Evolutionary conservation across 2,113 vertebrate genomes (phyloP).

Genomic region (Xenopus borealis): DNA sequence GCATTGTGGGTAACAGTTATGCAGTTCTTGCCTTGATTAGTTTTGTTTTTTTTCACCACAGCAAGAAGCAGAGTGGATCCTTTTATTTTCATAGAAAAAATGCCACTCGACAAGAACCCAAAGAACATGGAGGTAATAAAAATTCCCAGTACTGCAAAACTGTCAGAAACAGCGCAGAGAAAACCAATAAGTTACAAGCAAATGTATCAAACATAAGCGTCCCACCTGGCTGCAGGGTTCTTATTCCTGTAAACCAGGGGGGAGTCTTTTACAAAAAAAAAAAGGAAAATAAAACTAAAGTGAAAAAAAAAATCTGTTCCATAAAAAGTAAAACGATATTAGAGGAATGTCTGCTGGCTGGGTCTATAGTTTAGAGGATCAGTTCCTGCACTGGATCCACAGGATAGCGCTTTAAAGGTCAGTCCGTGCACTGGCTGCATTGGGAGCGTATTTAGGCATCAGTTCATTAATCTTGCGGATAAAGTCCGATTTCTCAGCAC

Average conservation of each 20-base stretch:
- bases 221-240: background rate
- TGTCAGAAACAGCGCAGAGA: background rate
- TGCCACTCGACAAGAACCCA: slow-evolving; percentile 50
- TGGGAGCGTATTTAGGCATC: slow-evolving; percentile 92
- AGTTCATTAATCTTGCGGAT: slow-evolving; percentile 94
- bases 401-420: slow-evolving; percentile 72
- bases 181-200: slow-evolving; percentile 9
- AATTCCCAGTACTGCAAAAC: background rate
- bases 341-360: background rate
- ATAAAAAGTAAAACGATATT: slow-evolving; percentile 47
- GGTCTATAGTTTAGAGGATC: background rate
- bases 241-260: background rate
- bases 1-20: background rate
- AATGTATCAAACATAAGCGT: background rate
- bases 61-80: slow-evolving; percentile 39
- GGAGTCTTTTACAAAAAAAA: background rate
- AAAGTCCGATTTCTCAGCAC: slow-evolving; percentile 92
- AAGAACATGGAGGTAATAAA: slow-evolving; percentile 27
- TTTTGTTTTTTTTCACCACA: slow-evolving; percentile 4
- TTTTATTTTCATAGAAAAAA: slow-evolving; percentile 62
- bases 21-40: background rate
- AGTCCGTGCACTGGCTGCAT: slow-evolving; percentile 81
- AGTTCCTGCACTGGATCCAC: background rate
- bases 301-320: slow-evolving; percentile 13
- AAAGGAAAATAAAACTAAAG: too few species aligned